Percentiles rank a stretch among this genome's conserved stretches.
Evolutionary conservation across 2,888 invertebrate species (phyloP).

Genomic region (Xylota sylvarum): DNA sequence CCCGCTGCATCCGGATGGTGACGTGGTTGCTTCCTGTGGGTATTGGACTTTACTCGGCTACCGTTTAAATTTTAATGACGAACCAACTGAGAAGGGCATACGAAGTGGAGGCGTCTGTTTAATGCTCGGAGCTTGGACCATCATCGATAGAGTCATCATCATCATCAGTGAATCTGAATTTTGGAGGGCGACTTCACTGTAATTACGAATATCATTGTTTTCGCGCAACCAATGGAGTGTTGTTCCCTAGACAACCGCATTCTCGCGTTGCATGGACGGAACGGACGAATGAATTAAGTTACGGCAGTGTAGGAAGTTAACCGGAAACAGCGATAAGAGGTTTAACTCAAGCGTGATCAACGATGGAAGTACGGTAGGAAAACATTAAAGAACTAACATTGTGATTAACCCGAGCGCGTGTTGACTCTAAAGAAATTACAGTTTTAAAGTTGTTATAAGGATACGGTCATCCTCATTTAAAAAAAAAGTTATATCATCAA

Average conservation of each 20-base stretch:
- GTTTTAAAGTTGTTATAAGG: no score
- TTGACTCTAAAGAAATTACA: no score
- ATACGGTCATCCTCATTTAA: no score
- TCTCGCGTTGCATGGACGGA: slow-evolving; percentile 16
- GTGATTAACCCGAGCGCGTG: background rate
- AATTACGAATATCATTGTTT: slow-evolving; percentile 45
- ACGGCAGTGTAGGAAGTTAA: slow-evolving; percentile 43
- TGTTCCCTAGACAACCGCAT: slow-evolving; percentile 12
- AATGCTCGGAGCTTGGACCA: slow-evolving; percentile 28
- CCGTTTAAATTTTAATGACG: slow-evolving; percentile 35
- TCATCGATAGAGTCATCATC: slow-evolving; percentile 28
- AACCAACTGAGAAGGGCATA: slow-evolving; percentile 7
- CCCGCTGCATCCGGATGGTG: slow-evolving; percentile 66
- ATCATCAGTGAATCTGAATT: slow-evolving; percentile 29
- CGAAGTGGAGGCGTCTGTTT: slow-evolving; percentile 10
- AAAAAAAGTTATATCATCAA: no score
- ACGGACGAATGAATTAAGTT: slow-evolving; percentile 41
- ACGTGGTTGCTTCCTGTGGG: slow-evolving; percentile 26
- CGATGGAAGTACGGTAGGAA: background rate
- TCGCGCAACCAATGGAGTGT: slow-evolving; percentile 45
- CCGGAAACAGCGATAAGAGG: slow-evolving; percentile 67
- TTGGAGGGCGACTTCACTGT: slow-evolving; percentile 33
- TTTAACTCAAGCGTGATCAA: slow-evolving; percentile 23
- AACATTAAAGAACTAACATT: background rate
- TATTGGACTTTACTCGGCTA: slow-evolving; percentile 7